Evolutionary conservation across 2,888 invertebrate species (phyloP).

Genomic region (Polymixis flavicincta): DNA sequence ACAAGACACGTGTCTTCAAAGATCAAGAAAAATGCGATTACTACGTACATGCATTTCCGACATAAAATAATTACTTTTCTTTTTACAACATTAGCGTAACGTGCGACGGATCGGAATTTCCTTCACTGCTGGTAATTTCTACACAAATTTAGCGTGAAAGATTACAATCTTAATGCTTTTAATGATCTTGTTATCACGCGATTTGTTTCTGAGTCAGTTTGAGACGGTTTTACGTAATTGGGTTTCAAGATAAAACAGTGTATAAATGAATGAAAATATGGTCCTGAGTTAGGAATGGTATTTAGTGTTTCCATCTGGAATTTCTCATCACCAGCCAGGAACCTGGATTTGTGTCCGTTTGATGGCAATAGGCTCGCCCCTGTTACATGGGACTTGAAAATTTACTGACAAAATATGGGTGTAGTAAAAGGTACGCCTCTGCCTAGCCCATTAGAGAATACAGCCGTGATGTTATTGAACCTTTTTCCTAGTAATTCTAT

Average conservation of each 20-base stretch:
- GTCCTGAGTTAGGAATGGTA: too few species aligned
- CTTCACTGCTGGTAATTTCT: slow-evolving; percentile 35
- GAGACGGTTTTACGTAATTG: background rate
- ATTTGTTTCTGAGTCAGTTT: background rate
- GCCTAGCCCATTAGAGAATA: too few species aligned
- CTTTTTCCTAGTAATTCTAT: background rate
- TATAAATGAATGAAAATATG: too few species aligned
- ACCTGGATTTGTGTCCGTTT: too few species aligned
- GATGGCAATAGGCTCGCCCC: too few species aligned
- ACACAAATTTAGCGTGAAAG: slow-evolving; percentile 32
- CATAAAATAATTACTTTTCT: slow-evolving; percentile 22
- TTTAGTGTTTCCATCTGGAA: too few species aligned
- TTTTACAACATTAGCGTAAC: slow-evolving; percentile 24
- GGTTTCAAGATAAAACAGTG: too few species aligned
- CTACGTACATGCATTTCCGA: too few species aligned
- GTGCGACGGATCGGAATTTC: slow-evolving; percentile 24
- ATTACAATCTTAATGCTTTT: slow-evolving; percentile 18
- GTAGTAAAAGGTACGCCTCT: too few species aligned
- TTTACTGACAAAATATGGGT: too few species aligned
- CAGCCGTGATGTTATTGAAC: background rate
- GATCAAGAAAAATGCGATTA: background rate
- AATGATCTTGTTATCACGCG: slow-evolving; percentile 31
- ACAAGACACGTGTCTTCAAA: background rate
- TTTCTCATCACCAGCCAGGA: too few species aligned
- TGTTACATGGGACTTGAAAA: too few species aligned